These are phyloP conservation scores for Polymixis flavicincta DNA, from an alignment of 2,888 invertebrate genomes.

Conservation along the genomic window DNA sequence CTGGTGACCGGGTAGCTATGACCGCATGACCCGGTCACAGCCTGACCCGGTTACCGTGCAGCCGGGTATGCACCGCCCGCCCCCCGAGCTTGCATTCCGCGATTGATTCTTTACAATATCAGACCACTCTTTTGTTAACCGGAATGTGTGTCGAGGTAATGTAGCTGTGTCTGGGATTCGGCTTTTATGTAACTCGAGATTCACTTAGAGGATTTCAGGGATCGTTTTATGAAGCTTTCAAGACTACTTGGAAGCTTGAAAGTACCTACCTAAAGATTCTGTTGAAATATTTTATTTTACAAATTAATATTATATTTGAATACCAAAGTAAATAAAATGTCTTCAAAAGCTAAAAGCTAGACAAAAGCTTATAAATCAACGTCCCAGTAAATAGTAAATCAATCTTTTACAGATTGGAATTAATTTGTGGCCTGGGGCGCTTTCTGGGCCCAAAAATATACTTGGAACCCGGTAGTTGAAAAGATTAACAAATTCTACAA, in stretches of 20 bases:
- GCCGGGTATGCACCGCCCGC: constrained; percentile 73
- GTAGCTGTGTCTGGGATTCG: constrained; percentile 23
- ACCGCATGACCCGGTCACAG: constrained; percentile 85
- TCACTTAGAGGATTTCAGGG: constrained; percentile 4
- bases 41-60: constrained; percentile 80
- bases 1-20: constrained; percentile 69
- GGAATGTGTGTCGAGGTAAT: constrained; percentile 58
- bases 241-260: not conserved
- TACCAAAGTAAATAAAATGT: not conserved
- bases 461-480: not conserved
- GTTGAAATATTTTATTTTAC: not conserved
- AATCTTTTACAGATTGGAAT: not conserved
- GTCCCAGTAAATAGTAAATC: not conserved
- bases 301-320: constrained; percentile 22
- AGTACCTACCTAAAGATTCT: not conserved
- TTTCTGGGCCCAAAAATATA: not conserved
- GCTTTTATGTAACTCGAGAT: constrained; percentile 27
- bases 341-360: not conserved
- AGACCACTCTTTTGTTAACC: constrained; percentile 59
- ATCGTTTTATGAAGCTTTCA: constrained; percentile 20
- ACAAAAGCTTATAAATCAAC: not conserved
- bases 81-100: constrained; percentile 74
- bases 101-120: constrained; percentile 78
- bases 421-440: not conserved
- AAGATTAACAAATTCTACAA: not conserved